phyloP scores from a whole-genome alignment of 2,113 vertebrate genomes.

The Theristicus caerulescens region DNA sequence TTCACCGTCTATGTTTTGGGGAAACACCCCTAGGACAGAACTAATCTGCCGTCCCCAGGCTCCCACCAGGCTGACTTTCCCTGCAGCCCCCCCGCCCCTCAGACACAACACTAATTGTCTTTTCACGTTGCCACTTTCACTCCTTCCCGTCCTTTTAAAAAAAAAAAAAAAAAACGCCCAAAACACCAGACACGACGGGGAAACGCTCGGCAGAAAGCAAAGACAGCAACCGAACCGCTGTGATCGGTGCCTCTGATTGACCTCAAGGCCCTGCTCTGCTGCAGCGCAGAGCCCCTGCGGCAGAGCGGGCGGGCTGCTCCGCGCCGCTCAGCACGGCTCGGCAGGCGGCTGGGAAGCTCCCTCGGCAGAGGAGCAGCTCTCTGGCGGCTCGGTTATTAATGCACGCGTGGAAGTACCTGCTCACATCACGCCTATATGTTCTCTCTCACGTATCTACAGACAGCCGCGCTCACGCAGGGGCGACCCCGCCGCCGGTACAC shows the following conservation, averaged over 20 bases:
- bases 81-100: slow-evolving; percentile 34
- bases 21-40: slow-evolving; percentile 73
- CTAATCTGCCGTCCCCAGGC: slow-evolving; percentile 79
- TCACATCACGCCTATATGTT: neutral
- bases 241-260: slow-evolving; percentile 4
- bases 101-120: slow-evolving; percentile 62
- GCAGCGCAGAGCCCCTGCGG: neutral
- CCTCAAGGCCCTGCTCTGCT: slow-evolving; percentile 37
- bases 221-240: neutral
- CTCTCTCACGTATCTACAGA: neutral
- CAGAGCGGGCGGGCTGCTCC: neutral
- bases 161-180: neutral
- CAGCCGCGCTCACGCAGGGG: neutral
- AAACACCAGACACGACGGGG: neutral
- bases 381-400: neutral
- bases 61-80: slow-evolving; percentile 47
- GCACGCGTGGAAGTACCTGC: slow-evolving; percentile 13
- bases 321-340: neutral
- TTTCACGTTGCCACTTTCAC: slow-evolving; percentile 52
- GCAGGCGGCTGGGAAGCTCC: neutral
- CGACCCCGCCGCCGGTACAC: slow-evolving; percentile 15
- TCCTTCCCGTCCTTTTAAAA: slow-evolving; percentile 48
- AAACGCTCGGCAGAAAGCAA: neutral
- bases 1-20: slow-evolving; percentile 69
- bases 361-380: neutral